A percentile compares a stretch with the other conserved stretches of the same genome.
These are phyloP conservation scores for Novumbra hubbsi DNA, from an alignment of 2,797 vertebrate genomes.

Conservation along the genomic window DNA sequence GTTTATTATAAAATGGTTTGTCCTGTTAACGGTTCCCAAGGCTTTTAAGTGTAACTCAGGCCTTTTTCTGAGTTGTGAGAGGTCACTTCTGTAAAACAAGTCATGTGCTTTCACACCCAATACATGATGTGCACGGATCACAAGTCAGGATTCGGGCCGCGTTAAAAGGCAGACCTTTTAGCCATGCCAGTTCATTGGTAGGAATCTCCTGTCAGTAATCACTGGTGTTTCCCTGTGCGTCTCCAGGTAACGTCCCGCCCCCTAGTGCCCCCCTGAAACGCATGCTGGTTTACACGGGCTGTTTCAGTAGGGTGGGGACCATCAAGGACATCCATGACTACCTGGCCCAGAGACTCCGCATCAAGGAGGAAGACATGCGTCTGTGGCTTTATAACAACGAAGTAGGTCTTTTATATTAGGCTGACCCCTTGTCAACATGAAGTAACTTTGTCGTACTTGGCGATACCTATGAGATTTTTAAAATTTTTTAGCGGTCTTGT, in stretches of 20 bases:
- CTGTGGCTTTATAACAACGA: slow-evolving; percentile 88
- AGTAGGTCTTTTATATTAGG: slow-evolving; percentile 58
- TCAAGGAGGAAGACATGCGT: slow-evolving; percentile 89
- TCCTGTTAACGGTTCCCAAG: not conserved
- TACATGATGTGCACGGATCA: not conserved
- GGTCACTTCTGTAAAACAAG: not conserved
- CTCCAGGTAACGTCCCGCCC: slow-evolving; percentile 83
- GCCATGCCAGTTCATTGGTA: not conserved
- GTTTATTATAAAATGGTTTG: not conserved
- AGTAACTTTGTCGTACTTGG: too few relatives aligned
- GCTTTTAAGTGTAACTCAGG: not conserved
- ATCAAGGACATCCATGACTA: slow-evolving; percentile 90
- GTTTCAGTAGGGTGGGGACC: slow-evolving; percentile 85
- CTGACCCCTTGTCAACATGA: not conserved
- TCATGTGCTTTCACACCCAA: too few relatives aligned
- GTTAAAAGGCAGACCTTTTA: not conserved
- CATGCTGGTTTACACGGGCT: slow-evolving; percentile 85
- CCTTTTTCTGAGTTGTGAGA: not conserved
- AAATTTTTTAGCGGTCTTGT: too few relatives aligned
- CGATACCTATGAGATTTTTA: too few relatives aligned
- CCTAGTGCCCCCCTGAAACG: slow-evolving; percentile 85
- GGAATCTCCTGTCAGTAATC: not conserved
- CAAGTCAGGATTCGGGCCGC: not conserved
- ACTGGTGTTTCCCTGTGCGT: not conserved
- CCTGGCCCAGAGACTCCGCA: slow-evolving; percentile 83